phyloP scores from a whole-genome alignment of 1,140 invertebrate species.

The Prorops nasuta region DNA sequence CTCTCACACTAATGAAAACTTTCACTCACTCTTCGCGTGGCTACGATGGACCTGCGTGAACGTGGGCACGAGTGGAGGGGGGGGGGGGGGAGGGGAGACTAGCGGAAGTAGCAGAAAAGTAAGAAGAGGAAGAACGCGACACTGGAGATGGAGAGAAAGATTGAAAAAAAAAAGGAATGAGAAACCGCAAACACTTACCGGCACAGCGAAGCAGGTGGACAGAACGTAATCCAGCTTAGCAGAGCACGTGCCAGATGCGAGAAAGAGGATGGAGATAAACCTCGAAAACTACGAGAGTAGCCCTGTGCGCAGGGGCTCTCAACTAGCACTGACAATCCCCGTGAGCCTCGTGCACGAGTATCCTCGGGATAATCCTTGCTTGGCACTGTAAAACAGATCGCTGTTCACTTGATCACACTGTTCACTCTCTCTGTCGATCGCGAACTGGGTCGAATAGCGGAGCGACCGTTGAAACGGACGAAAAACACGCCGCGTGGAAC shows the following conservation, averaged over 20 bases:
- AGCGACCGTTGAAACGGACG: no score
- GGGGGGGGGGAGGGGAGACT: not conserved
- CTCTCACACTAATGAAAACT: no score
- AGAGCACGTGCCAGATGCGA: constrained; percentile 1
- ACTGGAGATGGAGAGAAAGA: not conserved
- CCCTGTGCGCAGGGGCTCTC: not conserved
- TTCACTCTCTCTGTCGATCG: constrained; percentile 4
- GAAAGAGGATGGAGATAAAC: not conserved
- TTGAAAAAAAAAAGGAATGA: not conserved
- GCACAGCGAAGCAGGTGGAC: constrained; percentile 36
- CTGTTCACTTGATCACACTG: constrained; percentile 3
- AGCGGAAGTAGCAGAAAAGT: not conserved
- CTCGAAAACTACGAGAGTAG: not conserved
- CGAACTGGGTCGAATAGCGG: no score
- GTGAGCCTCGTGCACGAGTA: not conserved
- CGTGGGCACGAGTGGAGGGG: no score
- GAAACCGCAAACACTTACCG: constrained; percentile 42
- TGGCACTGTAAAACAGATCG: constrained; percentile 11
- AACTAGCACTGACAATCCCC: not conserved
- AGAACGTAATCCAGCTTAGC: constrained; percentile 48
- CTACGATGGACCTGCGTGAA: not conserved
- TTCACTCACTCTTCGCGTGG: not conserved
- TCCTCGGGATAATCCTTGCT: constrained; percentile 8
- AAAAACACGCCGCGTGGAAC: no score
- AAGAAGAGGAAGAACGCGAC: constrained; percentile 9